Evolutionary conservation across 1,140 invertebrate genomes (phyloP).

Genomic region (Magallana gigas): DNA sequence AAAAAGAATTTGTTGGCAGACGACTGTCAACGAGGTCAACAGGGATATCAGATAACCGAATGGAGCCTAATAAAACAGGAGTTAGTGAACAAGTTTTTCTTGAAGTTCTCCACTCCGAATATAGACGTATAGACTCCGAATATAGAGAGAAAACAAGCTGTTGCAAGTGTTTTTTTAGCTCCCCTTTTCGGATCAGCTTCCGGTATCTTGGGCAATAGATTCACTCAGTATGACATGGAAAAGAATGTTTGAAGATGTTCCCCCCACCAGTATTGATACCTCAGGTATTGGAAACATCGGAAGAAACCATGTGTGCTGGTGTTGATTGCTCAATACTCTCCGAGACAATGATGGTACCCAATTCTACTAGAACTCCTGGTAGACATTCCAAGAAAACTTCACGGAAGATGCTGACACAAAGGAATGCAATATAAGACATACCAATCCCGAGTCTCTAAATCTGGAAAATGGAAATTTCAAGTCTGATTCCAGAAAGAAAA

Average conservation of each 20-base stretch:
- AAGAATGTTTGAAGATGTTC: constrained; percentile 37
- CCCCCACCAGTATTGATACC: constrained; percentile 30
- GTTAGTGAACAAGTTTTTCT: background rate
- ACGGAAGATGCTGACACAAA: constrained; percentile 18
- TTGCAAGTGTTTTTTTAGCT: background rate
- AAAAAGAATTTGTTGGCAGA: constrained; percentile 33
- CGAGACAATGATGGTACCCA: constrained; percentile 35
- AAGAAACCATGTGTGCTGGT: constrained; percentile 37
- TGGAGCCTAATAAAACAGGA: constrained; percentile 27
- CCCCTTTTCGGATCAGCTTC: background rate
- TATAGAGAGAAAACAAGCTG: constrained; percentile 6
- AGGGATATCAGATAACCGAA: background rate
- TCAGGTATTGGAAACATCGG: background rate
- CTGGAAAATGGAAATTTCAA: constrained; percentile 4
- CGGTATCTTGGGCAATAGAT: background rate
- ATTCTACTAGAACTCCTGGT: constrained; percentile 31
- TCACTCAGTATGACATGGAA: constrained; percentile 2
- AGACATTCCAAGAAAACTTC: background rate
- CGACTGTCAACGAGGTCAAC: background rate
- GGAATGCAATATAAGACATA: background rate
- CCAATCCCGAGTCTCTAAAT: background rate
- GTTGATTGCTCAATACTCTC: constrained; percentile 36
- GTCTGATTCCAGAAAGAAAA: background rate
- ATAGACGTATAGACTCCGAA: background rate
- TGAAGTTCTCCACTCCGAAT: background rate